Conservation (phyloP, 2,888 invertebrate species). For the Schrankia costaestrigalis region DNA sequence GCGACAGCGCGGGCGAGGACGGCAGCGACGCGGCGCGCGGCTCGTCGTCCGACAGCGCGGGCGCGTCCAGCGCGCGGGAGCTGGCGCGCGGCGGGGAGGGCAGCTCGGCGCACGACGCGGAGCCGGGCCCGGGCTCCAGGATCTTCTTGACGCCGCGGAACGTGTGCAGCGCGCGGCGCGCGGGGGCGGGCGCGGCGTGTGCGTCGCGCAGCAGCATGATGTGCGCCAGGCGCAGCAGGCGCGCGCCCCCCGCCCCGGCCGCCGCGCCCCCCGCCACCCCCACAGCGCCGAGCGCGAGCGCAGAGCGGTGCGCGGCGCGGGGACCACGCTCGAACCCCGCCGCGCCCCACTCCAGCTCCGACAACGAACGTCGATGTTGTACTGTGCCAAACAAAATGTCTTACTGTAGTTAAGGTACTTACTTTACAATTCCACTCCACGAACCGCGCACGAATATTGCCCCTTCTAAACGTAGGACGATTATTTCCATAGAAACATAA, state of each 20-base stretch:
- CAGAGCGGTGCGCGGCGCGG: constrained; percentile 50
- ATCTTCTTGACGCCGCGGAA: constrained; percentile 91
- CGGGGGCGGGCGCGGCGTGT: constrained; percentile 84
- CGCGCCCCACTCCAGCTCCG: constrained; percentile 84
- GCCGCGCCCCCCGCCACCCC: constrained; percentile 47
- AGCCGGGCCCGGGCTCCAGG: constrained; percentile 83
- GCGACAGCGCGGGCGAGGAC: constrained; percentile 56
- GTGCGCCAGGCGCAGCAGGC: constrained; percentile 87
- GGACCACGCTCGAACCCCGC: constrained; percentile 57
- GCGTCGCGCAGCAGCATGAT: constrained; percentile 92
- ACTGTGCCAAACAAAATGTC: constrained; percentile 54
- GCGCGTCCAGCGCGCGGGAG: constrained; percentile 23
- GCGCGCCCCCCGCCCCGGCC: constrained; percentile 61
- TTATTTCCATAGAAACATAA: too few relatives aligned
- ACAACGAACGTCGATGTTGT: constrained; percentile 86
- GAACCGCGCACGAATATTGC: too few relatives aligned
- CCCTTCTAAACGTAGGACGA: too few relatives aligned
- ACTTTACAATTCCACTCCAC: too few relatives aligned
- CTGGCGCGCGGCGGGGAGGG: constrained; percentile 82
- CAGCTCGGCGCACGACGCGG: constrained; percentile 89
- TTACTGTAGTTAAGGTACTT: neutral
- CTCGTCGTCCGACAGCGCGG: constrained; percentile 40
- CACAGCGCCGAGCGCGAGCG: constrained; percentile 38
- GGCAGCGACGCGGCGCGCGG: constrained; percentile 60
- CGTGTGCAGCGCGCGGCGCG: constrained; percentile 86